Percentiles rank a stretch among this genome's conserved stretches.
phyloP scores from a whole-genome alignment of 1,140 invertebrate genomes.

The Drosophila ohnishii region DNA sequence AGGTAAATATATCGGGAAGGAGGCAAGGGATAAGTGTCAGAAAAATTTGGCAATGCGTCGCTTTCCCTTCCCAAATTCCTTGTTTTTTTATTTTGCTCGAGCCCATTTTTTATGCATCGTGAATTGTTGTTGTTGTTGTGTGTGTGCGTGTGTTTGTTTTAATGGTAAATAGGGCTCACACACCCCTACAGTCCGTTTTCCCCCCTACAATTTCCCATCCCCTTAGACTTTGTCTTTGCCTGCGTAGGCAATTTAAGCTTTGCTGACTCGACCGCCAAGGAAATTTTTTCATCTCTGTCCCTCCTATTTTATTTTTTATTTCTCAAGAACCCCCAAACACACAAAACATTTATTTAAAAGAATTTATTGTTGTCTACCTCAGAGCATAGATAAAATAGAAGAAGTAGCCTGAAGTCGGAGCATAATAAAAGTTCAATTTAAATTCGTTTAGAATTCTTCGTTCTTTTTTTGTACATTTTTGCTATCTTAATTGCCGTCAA shows the following conservation, averaged over 20 bases:
- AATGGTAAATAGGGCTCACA: slow-evolving; percentile 58
- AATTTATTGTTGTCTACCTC: slow-evolving; percentile 79
- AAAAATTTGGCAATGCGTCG: slow-evolving; percentile 77
- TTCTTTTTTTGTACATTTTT: slow-evolving; percentile 11
- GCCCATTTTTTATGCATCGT: slow-evolving; percentile 72
- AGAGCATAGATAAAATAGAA: slow-evolving; percentile 64
- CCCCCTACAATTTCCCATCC: slow-evolving; percentile 1
- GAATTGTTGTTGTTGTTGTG: slow-evolving; percentile 51
- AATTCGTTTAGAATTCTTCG: slow-evolving; percentile 41
- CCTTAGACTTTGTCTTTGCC: slow-evolving; percentile 29
- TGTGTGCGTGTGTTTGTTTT: slow-evolving; percentile 67
- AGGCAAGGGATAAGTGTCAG: slow-evolving; percentile 78
- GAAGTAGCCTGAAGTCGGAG: slow-evolving; percentile 7
- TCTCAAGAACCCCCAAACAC: slow-evolving; percentile 9
- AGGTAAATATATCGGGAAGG: slow-evolving; percentile 1
- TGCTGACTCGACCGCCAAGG: slow-evolving; percentile 68
- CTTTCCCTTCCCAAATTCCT: slow-evolving; percentile 18
- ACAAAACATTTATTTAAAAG: slow-evolving; percentile 57
- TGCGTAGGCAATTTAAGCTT: slow-evolving; percentile 72
- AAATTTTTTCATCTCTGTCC: slow-evolving; percentile 26
- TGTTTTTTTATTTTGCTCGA: slow-evolving; percentile 3
- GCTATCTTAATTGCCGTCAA: slow-evolving; percentile 57
- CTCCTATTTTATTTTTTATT: slow-evolving; percentile 46
- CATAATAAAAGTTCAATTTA: slow-evolving; percentile 67
- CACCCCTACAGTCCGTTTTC: neutral